Conservation (phyloP, 2,888 invertebrate species). For the Carcina quercana region DNA sequence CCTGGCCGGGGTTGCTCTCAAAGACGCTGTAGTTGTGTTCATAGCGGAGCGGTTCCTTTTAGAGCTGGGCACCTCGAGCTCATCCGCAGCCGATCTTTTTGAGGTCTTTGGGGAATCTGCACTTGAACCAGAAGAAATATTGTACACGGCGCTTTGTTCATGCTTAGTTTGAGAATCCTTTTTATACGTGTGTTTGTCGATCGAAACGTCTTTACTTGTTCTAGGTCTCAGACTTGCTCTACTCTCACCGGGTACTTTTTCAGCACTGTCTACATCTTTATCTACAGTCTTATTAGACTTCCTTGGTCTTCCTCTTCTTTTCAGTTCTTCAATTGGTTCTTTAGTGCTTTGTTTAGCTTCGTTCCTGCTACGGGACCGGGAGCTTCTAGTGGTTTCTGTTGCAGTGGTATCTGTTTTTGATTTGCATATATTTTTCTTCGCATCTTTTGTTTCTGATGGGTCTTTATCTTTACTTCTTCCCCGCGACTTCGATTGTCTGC, state of each 20-base stretch:
- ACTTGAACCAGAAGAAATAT: constrained; percentile 38
- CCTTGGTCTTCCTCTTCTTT: constrained; percentile 3
- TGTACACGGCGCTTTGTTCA: constrained; percentile 48
- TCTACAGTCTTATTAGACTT: constrained; percentile 2
- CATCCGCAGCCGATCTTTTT: constrained; percentile 32
- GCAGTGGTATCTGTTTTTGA: too few relatives aligned
- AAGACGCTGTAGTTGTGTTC: constrained; percentile 18
- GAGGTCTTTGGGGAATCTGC: constrained; percentile 31
- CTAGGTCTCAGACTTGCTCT: constrained; percentile 45
- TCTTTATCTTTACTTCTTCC: too few relatives aligned
- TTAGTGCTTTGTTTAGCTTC: too few relatives aligned
- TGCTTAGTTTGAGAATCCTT: constrained; percentile 12
- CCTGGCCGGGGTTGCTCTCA: constrained; percentile 33
- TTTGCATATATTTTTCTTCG: too few relatives aligned
- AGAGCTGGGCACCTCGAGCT: constrained; percentile 27
- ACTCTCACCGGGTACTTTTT: constrained; percentile 27
- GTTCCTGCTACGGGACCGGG: too few relatives aligned
- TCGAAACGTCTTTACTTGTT: constrained; percentile 24
- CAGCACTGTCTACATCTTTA: constrained; percentile 11
- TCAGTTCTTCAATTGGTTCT: too few relatives aligned
- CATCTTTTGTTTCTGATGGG: constrained; percentile 15
- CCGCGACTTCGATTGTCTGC: too few relatives aligned
- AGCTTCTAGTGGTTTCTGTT: too few relatives aligned
- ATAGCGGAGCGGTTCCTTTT: constrained; percentile 32
- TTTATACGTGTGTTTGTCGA: too few relatives aligned